These are phyloP conservation scores for Mythimna albipuncta DNA, from an alignment of 2,888 invertebrate genomes.

Conservation along the genomic window DNA sequence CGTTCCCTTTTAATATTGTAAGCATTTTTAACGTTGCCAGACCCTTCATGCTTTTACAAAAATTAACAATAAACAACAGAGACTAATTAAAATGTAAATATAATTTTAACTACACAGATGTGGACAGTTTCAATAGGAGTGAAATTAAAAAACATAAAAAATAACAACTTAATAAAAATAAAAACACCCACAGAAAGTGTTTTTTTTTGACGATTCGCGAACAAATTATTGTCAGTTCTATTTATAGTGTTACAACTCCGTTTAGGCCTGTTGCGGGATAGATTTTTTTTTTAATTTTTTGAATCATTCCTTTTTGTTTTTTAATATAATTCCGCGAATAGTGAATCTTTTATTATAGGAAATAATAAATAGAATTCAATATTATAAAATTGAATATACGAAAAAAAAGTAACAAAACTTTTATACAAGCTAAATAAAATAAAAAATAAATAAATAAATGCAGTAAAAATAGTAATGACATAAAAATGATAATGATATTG, in stretches of 20 bases:
- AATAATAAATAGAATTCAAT: no score
- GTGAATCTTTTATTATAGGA: no score
- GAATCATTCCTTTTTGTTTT: not conserved
- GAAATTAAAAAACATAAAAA: constrained; percentile 61
- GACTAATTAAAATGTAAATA: constrained; percentile 30
- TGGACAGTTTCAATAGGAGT: constrained; percentile 7
- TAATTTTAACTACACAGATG: constrained; percentile 50
- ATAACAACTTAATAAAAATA: constrained; percentile 54
- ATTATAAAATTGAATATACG: no score
- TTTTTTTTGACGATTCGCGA: constrained; percentile 58
- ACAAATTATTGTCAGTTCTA: constrained; percentile 37
- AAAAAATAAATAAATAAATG: no score
- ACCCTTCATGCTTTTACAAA: constrained; percentile 25
- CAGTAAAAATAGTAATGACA: no score
- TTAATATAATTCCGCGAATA: no score
- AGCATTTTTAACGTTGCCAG: not conserved
- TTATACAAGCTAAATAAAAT: no score
- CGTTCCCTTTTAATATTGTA: not conserved
- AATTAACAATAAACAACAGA: constrained; percentile 41
- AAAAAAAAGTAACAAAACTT: no score
- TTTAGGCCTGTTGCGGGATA: not conserved
- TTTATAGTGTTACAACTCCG: constrained; percentile 34
- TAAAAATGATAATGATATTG: no score
- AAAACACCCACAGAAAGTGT: constrained; percentile 35
- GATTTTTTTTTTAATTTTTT: not conserved